phyloP scores from a whole-genome alignment of 2,888 invertebrate species.

The Hirudinaria manillensis region DNA sequence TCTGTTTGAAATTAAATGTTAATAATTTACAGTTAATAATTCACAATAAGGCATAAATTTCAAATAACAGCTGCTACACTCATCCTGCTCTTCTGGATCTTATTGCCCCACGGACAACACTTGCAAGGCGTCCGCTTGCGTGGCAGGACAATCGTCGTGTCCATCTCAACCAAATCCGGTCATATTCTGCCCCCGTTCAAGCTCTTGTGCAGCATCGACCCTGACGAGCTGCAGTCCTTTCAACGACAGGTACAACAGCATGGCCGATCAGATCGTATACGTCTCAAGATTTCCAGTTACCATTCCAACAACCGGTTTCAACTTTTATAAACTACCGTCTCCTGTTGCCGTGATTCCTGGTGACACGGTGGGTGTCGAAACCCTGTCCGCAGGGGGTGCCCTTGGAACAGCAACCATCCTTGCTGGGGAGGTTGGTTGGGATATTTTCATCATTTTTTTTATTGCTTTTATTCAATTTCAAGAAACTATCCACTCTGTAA shows the following conservation, averaged over 20 bases:
- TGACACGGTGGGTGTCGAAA: not conserved
- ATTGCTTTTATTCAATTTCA: too few relatives aligned
- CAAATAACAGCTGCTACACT: conserved; percentile 9
- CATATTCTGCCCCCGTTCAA: conserved; percentile 21
- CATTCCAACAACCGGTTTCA: not conserved
- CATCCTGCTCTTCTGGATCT: conserved; percentile 17
- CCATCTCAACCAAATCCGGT: not conserved
- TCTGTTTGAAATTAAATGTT: not conserved
- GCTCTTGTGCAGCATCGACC: not conserved
- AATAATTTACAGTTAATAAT: not conserved
- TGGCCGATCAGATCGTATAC: not conserved
- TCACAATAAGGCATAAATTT: not conserved
- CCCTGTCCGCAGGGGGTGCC: not conserved
- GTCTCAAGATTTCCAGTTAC: not conserved
- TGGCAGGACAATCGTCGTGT: not conserved
- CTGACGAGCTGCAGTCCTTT: not conserved
- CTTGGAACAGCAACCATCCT: not conserved
- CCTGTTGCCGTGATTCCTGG: conserved; percentile 8
- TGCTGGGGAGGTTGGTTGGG: not conserved
- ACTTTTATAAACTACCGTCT: not conserved
- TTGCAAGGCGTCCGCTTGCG: conserved; percentile 20
- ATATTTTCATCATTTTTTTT: too few relatives aligned
- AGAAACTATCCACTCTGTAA: too few relatives aligned
- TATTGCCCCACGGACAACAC: conserved; percentile 26
- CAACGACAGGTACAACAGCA: not conserved